These are phyloP conservation scores for Tiphia femorata DNA, from an alignment of 2,888 invertebrate genomes.

Conservation along the genomic window DNA sequence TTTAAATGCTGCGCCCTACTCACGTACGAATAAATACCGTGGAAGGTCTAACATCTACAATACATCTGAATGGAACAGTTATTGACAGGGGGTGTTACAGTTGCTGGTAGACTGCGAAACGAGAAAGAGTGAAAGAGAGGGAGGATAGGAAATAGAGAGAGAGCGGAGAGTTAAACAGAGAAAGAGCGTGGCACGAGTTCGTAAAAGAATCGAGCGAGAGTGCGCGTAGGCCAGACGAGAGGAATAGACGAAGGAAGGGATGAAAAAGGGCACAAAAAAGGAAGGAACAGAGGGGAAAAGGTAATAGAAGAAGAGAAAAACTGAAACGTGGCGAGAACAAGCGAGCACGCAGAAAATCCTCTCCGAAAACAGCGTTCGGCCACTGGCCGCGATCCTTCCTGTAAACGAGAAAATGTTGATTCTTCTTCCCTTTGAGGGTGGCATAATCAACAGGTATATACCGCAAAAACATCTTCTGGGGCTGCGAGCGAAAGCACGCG, in stretches of 20 bases:
- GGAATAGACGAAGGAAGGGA: too few relatives aligned
- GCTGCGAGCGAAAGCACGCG: background rate
- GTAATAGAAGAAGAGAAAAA: constrained; percentile 8
- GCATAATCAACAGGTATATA: background rate
- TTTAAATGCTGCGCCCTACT: too few relatives aligned
- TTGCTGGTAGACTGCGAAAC: too few relatives aligned
- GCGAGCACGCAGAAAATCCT: background rate
- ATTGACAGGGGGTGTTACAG: too few relatives aligned
- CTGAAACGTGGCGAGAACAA: background rate
- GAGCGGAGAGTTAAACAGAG: too few relatives aligned
- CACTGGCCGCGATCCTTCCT: background rate
- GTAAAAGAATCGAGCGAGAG: too few relatives aligned
- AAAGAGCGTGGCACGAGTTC: too few relatives aligned
- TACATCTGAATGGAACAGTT: too few relatives aligned
- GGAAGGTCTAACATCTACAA: too few relatives aligned
- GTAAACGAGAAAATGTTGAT: background rate
- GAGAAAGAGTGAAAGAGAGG: too few relatives aligned
- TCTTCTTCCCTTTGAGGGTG: background rate
- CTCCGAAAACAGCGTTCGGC: background rate
- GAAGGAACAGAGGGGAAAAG: constrained; percentile 16
- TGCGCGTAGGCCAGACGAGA: constrained; percentile 13
- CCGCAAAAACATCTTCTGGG: background rate
- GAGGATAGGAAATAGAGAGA: too few relatives aligned
- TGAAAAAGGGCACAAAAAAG: background rate
- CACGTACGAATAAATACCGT: too few relatives aligned